phyloP scores from a whole-genome alignment of 2,797 vertebrate genomes.

The Enteromius afrohamiltoni region DNA sequence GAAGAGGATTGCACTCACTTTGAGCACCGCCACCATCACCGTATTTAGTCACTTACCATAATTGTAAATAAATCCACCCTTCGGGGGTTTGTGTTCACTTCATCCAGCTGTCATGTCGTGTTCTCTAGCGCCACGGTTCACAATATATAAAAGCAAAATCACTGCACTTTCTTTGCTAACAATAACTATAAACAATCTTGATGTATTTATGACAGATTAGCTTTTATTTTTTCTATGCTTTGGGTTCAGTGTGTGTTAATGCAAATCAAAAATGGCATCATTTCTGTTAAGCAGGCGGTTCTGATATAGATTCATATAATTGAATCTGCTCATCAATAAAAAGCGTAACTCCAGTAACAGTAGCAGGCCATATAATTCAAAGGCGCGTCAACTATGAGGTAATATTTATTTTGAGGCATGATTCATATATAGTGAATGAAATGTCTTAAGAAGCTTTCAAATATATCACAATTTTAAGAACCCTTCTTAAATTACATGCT shows the following conservation, averaged over 20 bases:
- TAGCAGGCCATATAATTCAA: slow-evolving; percentile 71
- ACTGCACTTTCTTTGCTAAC: neutral
- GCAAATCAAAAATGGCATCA: slow-evolving; percentile 63
- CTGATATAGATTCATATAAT: slow-evolving; percentile 80
- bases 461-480: slow-evolving; percentile 27
- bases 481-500: slow-evolving; percentile 26
- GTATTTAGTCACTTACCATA: too few relatives aligned
- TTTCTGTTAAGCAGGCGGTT: slow-evolving; percentile 65
- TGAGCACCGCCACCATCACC: too few relatives aligned
- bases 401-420: slow-evolving; percentile 74
- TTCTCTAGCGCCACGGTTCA: too few relatives aligned
- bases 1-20: too few relatives aligned
- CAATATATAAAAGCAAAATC: neutral
- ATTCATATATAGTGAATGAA: slow-evolving; percentile 65
- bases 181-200: neutral
- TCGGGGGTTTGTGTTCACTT: too few relatives aligned
- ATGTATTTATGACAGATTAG: slow-evolving; percentile 37
- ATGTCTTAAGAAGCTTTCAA: slow-evolving; percentile 36
- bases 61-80: too few relatives aligned
- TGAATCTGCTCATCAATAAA: slow-evolving; percentile 81
- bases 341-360: slow-evolving; percentile 63
- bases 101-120: too few relatives aligned
- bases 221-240: slow-evolving; percentile 9
- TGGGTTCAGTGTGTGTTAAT: slow-evolving; percentile 22
- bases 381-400: slow-evolving; percentile 70